Base-by-base conservation (phyloP, 2,797 vertebrate genomes). In the Pachyuromys duprasi region DNA sequence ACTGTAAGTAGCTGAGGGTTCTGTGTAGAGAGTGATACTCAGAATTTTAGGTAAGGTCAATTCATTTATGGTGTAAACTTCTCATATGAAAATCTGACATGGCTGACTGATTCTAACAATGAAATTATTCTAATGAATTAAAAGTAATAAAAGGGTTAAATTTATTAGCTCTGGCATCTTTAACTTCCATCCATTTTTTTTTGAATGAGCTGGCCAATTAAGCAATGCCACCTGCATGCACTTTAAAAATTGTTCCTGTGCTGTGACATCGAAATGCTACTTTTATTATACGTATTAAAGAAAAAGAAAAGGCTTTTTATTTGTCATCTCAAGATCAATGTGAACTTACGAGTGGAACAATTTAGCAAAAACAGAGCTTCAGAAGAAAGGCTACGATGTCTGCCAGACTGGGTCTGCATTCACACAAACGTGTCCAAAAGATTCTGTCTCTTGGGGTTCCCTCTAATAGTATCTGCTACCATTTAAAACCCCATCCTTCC, bases 401-500 rank as follows among this genome's bases (percentile, higher is more conserved):
- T 45, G 1, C 28, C 7, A n/a, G 95, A 96, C 94, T 97, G 91
- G 95, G 93, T 96, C 84, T 96, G 93, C 97, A 95, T 91, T 94
- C 83, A 74, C 97, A 97, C 97, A 97, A 98, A 96, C 98, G 36
- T 95, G 96, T 97, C 97, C 98, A 87, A 53, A 97, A 97, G 98
- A 98, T 98, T 98, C 98, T 62, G 98, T 98, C 99, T 98, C 98
- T 94, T 33, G 96, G 98, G 98, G 98, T 98, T 98, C 97, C 98
- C 96, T 98, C 98, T 98, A 98, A 98, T 98, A 99, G 97, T 98
- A 92, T 96, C 98, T 97, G 97, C 98, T 98, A 98, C 98, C 98
- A 98, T 98, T 99, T 98, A 99, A 98, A 99, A 98, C 99, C 95
- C 96, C 96, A 93, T 98, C 98, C 98, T 99, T 98, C 98, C 98